Percentiles rank a stretch among this genome's conserved stretches.
These are phyloP conservation scores for Corythaixoides concolor DNA, from an alignment of 2,113 vertebrate species.

Conservation along the genomic window DNA sequence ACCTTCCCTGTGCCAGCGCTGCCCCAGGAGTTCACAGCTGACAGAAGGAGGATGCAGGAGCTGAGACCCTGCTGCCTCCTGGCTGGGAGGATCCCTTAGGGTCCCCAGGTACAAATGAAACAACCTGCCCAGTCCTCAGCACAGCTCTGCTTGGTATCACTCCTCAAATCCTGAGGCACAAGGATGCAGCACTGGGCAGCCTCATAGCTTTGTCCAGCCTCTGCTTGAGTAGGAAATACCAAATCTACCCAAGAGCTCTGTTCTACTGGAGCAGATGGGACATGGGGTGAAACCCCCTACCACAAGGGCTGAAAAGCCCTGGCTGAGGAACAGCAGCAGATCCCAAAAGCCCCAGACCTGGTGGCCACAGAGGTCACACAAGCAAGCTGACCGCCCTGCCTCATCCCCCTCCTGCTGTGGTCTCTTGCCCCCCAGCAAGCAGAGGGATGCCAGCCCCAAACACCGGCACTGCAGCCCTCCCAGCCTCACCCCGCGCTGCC, in stretches of 20 bases:
- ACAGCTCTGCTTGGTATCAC: neutral
- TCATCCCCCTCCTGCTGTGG: accelerated
- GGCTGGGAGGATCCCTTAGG: neutral
- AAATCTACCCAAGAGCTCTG: neutral
- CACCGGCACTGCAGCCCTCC: accelerated
- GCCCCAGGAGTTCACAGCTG: neutral
- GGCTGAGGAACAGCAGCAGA: neutral
- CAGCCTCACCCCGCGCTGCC: neutral
- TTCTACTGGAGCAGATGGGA: neutral
- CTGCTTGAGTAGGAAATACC: neutral
- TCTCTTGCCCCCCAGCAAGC: neutral
- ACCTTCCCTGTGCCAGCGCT: neutral
- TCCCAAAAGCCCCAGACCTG: neutral
- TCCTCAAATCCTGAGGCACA: neutral
- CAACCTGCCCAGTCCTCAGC: neutral
- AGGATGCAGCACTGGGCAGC: neutral
- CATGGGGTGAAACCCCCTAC: neutral
- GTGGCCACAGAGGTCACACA: neutral
- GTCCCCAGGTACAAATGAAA: neutral
- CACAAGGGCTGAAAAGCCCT: neutral
- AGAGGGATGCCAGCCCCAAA: neutral
- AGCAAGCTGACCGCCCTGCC: neutral
- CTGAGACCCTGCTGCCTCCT: neutral
- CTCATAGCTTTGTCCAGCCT: neutral
- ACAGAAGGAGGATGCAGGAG: neutral